Base-by-base conservation (phyloP, 2,797 vertebrate species). In the Myotis planiceps region DNA sequence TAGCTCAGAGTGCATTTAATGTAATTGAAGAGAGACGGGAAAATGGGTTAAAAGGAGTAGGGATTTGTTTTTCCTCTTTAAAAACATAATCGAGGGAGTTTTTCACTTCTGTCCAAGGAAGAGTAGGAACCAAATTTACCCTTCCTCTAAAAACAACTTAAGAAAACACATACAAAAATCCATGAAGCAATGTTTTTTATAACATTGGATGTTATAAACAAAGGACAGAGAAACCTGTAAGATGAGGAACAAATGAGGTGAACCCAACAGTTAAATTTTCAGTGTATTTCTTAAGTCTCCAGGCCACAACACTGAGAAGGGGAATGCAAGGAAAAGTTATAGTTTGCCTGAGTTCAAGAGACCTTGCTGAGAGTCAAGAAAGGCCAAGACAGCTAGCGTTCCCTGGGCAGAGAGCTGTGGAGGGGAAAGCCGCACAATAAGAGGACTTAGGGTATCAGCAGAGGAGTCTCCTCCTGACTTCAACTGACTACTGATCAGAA, bases 11-110 rank as follows among this genome's bases (percentile, higher is more conserved):
- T 75, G 2, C n/a, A 83, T 87, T 89, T 75, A 88, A 75, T 29
- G 37, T 75, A 76, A 94, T 32, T 83, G 75, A 94, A 92, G 45
- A 74, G 39, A 58, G 4, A 86, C 6, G 19, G 32, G 14, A 37
- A 88, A 90, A 95, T 39, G 14, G 4, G 34, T 93, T 84, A 86
- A 93, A 82, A 68, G 2, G 29, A 92, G 78, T 39, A 63, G 23
- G 45, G 32, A 9, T 53, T 29, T 12, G 60, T 32, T 34, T 66
- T 84, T 79, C 5, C 74, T 72, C 39, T 76, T 71, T 6, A 53
- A 91, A 94, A 86, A 78, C n/a, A 72, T 74, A 66, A 66, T 51
- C 58, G 14, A 78, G 12, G 42, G 49, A 94, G 25, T 14, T 53
- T 76, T 90, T 32, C n/a, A 51, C 34, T 93, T 86, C 82, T 68